Evolutionary conservation across 1,140 invertebrate genomes (phyloP), one percentile per base, ranked within the genome.

Genomic region (Drosophila watanabei): DNA sequence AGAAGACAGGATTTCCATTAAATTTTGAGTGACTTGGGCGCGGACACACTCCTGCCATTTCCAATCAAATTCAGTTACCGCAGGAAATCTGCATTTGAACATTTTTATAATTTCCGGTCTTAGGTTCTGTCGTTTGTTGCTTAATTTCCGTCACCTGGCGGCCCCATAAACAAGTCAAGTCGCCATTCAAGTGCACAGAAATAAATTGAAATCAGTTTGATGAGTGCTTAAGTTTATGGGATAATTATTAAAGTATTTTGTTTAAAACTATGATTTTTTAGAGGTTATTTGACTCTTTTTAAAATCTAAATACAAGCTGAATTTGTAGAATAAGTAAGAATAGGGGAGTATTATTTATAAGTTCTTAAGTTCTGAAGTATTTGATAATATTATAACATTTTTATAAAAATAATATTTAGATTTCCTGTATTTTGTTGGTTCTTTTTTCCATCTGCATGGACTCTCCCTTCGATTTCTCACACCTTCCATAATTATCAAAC

Each of bases 401-500:
- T n/a, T 18, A 7, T 32, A 11, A 16, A 6, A 10, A 5, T 20
- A 24, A 7, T 24, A 4, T 11, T 5, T 1, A 11, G 11, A 6
- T 13, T 5, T 2, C 4, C 8, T 4, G n/a, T 4, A 52, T 8
- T 33, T 13, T 32, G 13, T 0, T 0, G 11, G 2, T 4, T 16
- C 1, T 80, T 83, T 46, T 62, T 41, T 39, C 16, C 9, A 14
- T 41, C 41, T 51, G 49, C 5, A 1, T 16, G 8, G n/a, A 39
- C 14, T 20, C 20, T 13, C 0, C n/a, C 20, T 14, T 24, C 16
- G 24, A 11, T 33, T 32, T 37, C 39, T 24, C 39, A 20, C 64
- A 41, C 75, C 66, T 52, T 56, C 33, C 66, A 84, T 68, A 89
- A 89, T 88, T 88, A 88, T 88, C 64, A 88, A 88, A 85, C 77